Evolutionary conservation across 2,888 invertebrate species (phyloP), one percentile per base, ranked within the genome.

Genomic region (Linnaemya vulpina): DNA sequence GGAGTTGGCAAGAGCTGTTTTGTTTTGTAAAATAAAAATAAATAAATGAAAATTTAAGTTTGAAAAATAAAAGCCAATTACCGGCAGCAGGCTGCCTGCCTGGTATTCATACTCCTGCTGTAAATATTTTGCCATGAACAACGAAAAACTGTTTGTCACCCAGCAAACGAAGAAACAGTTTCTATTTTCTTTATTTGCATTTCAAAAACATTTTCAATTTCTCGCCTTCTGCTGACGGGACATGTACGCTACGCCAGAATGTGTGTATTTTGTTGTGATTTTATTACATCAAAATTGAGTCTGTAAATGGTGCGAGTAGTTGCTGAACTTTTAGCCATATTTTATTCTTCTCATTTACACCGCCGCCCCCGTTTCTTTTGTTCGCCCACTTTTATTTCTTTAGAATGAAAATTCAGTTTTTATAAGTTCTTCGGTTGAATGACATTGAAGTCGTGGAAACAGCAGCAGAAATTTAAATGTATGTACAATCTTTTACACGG

Each of bases 401-500:
- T 13, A 20, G 3, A 40, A 40, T 10, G 11, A 11, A 13, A 3
- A 40, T 17, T 67, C 49, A 38, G 30, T 35, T 46, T 15, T 38
- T 58, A 22, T 7, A 4, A 3, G 35, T 67, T 49, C 25, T 77
- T 68, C 46, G 58, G 63, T 79, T 71, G 79, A 79, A 79, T 79
- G 78, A 53, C 78, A 71, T 71, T 70, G 70, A 70, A 62, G 7
- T n/a, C 3, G 30, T 51, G 30, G 17, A 11, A 60, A 46, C 25
- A 55, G 25, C 13, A 63, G 4, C 15, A 15, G 10, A 11, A 22
- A 30, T 60, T 13, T 77, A 40, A 35, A 46, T 46, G n/a, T n/a
- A n/a, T n/a, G n/a, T n/a, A n/a, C n/a, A n/a, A 13, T 20, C 40
- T 78, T 71, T 71, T 43, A 55, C n/a, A n/a, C 55, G 79, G 79